A percentile compares a stretch with the other conserved stretches of the same genome.
phyloP scores from a whole-genome alignment of 2,113 vertebrate genomes.

The Poecilia latipinna region DNA sequence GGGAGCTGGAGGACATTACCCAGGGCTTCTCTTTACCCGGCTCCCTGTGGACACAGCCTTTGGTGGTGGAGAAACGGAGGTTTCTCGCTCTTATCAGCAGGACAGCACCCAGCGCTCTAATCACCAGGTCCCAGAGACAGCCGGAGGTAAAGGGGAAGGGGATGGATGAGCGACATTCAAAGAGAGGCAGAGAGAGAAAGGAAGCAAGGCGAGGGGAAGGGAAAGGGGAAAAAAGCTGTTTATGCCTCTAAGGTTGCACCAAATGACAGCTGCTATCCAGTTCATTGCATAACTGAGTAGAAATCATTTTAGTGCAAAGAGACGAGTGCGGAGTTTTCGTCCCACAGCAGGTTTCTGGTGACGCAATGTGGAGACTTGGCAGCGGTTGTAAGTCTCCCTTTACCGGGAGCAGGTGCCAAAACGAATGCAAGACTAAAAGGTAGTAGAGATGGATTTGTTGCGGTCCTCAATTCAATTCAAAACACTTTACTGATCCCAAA shows the following conservation, averaged over 20 bases:
- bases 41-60: constrained; percentile 64
- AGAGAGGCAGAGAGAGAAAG: constrained; percentile 14
- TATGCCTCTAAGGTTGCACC: constrained; percentile 61
- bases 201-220: neutral
- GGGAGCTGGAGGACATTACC: constrained; percentile 38
- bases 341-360: constrained; percentile 28
- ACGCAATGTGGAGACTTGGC: constrained; percentile 34
- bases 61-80: constrained; percentile 59
- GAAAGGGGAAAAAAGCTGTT: constrained; percentile 14
- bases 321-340: constrained; percentile 37
- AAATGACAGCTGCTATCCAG: constrained; percentile 65
- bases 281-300: constrained; percentile 51
- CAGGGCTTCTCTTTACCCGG: constrained; percentile 39
- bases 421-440: no score
- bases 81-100: constrained; percentile 84
- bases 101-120: constrained; percentile 84
- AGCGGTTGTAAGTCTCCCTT: neutral
- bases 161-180: constrained; percentile 60
- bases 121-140: constrained; percentile 81
- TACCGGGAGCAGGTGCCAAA: no score
- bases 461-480: no score
- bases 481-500: no score
- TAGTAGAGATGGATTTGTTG: no score
- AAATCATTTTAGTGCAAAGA: constrained; percentile 47
- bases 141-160: constrained; percentile 57